A percentile compares a stretch with the other conserved stretches of the same genome.
Evolutionary conservation across 2,888 invertebrate species (phyloP).

Genomic region (Drosophila paracracens): DNA sequence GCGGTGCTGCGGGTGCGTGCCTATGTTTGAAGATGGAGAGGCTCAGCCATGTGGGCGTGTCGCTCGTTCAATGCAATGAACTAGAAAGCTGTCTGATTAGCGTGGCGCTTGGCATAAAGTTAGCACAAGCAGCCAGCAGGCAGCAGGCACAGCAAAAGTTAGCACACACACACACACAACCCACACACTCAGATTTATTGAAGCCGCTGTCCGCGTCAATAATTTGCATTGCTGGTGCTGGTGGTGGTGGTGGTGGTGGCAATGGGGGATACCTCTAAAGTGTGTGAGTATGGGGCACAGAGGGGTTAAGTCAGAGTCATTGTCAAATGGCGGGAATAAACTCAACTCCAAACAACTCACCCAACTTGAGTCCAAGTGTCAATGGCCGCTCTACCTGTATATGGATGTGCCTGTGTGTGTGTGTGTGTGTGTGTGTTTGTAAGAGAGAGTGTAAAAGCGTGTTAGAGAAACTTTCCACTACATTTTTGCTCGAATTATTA

Average conservation of each 20-base stretch:
- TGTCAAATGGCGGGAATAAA: conserved; percentile 42
- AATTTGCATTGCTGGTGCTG: conserved; percentile 63
- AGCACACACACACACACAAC: conserved; percentile 34
- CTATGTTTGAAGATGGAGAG: conserved; percentile 29
- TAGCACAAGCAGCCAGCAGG: conserved; percentile 26
- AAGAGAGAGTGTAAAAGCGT: conserved; percentile 70
- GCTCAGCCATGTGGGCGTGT: conserved; percentile 48
- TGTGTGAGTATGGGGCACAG: conserved; percentile 10
- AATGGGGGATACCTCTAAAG: neutral
- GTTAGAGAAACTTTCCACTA: conserved; percentile 74
- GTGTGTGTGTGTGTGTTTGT: conserved; percentile 19
- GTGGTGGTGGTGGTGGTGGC: neutral
- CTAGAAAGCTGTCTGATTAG: conserved; percentile 80
- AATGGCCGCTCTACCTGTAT: conserved; percentile 67
- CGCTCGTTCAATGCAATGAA: conserved; percentile 70
- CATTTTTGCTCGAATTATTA: conserved; percentile 65
- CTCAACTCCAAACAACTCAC: conserved; percentile 51
- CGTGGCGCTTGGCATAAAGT: conserved; percentile 69
- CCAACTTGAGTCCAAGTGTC: conserved; percentile 62
- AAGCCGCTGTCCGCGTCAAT: conserved; percentile 73
- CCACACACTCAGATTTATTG: conserved; percentile 64
- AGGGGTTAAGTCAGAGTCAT: conserved; percentile 25
- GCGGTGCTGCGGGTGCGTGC: neutral
- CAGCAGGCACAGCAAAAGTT: conserved; percentile 64
- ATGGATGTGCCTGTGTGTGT: conserved; percentile 16